These are phyloP conservation scores for Zele albiditarsus DNA, from an alignment of 2,888 invertebrate species.

Conservation along the genomic window DNA sequence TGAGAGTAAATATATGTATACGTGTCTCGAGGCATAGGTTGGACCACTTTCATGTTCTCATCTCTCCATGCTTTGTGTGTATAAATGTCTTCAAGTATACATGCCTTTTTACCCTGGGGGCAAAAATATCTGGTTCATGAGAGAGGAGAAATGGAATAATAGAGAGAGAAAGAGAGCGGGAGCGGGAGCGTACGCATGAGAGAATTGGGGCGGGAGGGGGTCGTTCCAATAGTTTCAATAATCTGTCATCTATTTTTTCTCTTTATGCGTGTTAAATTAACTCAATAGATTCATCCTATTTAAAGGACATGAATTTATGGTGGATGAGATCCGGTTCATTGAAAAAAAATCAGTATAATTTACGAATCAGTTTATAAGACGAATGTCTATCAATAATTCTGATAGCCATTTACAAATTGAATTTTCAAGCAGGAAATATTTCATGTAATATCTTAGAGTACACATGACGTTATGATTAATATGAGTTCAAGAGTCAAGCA, in stretches of 20 bases:
- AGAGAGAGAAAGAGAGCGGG: slow-evolving; percentile 16
- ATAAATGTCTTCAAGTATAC: slow-evolving; percentile 13
- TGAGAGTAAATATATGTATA: neutral
- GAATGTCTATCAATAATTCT: neutral
- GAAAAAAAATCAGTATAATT: too few species aligned
- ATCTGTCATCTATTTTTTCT: neutral
- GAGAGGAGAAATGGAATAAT: too few species aligned
- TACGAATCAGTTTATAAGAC: too few species aligned
- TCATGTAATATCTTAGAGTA: neutral
- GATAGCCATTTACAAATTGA: neutral
- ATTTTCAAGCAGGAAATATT: neutral
- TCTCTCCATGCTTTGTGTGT: neutral
- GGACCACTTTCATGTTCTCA: slow-evolving; percentile 37
- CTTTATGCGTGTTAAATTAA: neutral
- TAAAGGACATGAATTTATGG: neutral
- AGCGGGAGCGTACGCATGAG: too few species aligned
- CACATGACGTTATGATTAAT: neutral
- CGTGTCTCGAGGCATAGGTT: slow-evolving; percentile 15
- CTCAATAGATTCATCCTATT: too few species aligned
- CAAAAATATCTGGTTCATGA: slow-evolving; percentile 37
- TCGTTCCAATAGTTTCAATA: neutral
- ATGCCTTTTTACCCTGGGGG: slow-evolving; percentile 35
- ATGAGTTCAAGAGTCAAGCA: neutral
- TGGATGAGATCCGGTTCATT: too few species aligned
- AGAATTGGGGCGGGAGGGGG: neutral